Evolutionary conservation across 2,888 invertebrate species (phyloP), one percentile per base, ranked within the genome.

Genomic region (Romanomermis culicivorax): DNA sequence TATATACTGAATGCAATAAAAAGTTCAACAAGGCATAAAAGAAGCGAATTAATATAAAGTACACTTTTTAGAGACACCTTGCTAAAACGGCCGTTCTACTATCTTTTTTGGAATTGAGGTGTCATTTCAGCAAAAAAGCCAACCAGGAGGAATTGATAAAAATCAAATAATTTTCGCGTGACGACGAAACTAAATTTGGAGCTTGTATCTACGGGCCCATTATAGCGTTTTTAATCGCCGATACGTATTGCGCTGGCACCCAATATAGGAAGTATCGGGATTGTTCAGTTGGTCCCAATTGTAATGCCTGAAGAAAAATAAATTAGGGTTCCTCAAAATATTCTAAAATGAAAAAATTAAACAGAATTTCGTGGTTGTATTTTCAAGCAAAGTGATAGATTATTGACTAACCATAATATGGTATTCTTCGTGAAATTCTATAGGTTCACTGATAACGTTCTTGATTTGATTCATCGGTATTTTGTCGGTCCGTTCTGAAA

Each of bases 251-350:
- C 51, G 85, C 84, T 11, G 87, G 88, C 49, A 88, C 85, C 87
- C 87, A 88, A 72, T 88, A 88, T 58, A 88, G 79, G 85, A 85
- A 88, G 71, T 85, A 85, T 61, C 85, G 75, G 29, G 86, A 86
- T 2, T 85, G 85, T 72, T 87, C 87, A 52, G 87, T 87, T 7
- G 87, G 81, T 20, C 88, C 87, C 61, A 87, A 73, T 72, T 88
- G 87, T 58, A 88, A 76, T 55, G 82, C 86, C 83, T 85, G 72
- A 17, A 36, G 7, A 36, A 36, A 36, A 36, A 36, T 36, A 36
- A 7, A 17, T 11, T 36, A 36, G 17, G 17, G 11, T 11, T 11
- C 17, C 7, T 11, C 17, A 36, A 17, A 36, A 36, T 36, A 36
- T 36, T 7, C 7, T 36, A 36, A 36, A 36, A 36, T 36, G 7